phyloP scores from a whole-genome alignment of 2,888 invertebrate species.

The Rhabditophanes sp. region DNA sequence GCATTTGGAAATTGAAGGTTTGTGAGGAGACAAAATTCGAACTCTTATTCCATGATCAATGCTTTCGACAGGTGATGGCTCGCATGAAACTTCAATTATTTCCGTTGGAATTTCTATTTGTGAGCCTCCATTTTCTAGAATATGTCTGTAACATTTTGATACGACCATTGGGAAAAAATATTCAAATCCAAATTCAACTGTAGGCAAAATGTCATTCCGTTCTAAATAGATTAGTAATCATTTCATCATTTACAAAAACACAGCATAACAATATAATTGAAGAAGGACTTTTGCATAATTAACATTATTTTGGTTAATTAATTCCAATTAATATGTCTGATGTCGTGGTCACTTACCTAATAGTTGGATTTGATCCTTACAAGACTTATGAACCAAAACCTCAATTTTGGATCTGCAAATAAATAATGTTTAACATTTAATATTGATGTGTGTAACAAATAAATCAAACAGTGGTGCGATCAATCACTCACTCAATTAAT shows the following conservation, averaged over 20 bases:
- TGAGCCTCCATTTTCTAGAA: constrained; percentile 4
- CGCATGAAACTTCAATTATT: constrained; percentile 22
- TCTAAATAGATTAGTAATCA: too few relatives aligned
- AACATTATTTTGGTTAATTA: too few relatives aligned
- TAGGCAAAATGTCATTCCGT: constrained; percentile 24
- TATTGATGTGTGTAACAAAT: too few relatives aligned
- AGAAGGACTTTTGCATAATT: too few relatives aligned
- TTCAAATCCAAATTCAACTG: constrained; percentile 42
- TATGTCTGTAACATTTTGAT: constrained; percentile 38
- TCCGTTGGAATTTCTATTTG: too few relatives aligned
- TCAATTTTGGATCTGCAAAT: constrained; percentile 13
- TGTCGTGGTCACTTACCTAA: too few relatives aligned
- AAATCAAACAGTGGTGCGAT: too few relatives aligned
- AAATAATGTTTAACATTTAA: constrained; percentile 2
- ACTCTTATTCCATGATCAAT: constrained; percentile 32
- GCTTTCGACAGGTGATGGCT: constrained; percentile 35
- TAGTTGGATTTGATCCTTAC: constrained; percentile 15
- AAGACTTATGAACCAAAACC: constrained; percentile 20
- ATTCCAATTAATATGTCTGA: too few relatives aligned
- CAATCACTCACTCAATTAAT: too few relatives aligned
- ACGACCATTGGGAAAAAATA: constrained; percentile 42
- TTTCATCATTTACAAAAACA: constrained; percentile 1
- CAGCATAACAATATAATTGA: constrained; percentile 3
- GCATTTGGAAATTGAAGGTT: constrained; percentile 13
- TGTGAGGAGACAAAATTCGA: constrained; percentile 18